Evolutionary conservation across 1,140 invertebrate species (phyloP).

Genomic region (Pararge aegeria): DNA sequence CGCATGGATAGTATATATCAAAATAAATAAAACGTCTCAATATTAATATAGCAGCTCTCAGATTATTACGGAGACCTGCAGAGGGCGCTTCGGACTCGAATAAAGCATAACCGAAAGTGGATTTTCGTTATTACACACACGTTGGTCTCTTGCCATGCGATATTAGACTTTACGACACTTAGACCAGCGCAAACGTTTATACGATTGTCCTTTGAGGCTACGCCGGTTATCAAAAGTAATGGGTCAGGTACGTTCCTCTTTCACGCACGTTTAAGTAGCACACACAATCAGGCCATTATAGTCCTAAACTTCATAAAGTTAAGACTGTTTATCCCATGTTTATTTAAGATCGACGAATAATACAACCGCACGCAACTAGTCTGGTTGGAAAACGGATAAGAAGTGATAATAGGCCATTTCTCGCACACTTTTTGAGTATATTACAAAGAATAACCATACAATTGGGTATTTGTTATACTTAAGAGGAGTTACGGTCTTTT

Average conservation of each 20-base stretch:
- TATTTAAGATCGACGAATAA: background rate
- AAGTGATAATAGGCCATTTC: conserved; percentile 30
- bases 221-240: conserved; percentile 37
- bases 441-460: conserved; percentile 18
- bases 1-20: no score
- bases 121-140: conserved; percentile 46
- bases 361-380: conserved; percentile 11
- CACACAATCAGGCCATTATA: conserved; percentile 12
- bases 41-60: no score
- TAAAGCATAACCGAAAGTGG: conserved; percentile 47
- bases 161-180: conserved; percentile 34
- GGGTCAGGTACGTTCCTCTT: conserved; percentile 28
- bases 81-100: conserved; percentile 35
- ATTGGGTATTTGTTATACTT: conserved; percentile 15
- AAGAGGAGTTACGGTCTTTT: background rate
- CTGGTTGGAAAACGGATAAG: conserved; percentile 20
- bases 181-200: conserved; percentile 22
- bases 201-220: conserved; percentile 36
- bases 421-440: conserved; percentile 25
- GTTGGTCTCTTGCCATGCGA: conserved; percentile 40
- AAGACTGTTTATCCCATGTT: conserved; percentile 1
- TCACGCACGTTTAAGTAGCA: conserved; percentile 19
- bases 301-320: background rate
- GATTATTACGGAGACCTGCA: conserved; percentile 20
- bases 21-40: no score